A percentile compares a stretch with the other conserved stretches of the same genome.
Conservation (phyloP, 2,113 vertebrate species). For the Siniperca chuatsi region DNA sequence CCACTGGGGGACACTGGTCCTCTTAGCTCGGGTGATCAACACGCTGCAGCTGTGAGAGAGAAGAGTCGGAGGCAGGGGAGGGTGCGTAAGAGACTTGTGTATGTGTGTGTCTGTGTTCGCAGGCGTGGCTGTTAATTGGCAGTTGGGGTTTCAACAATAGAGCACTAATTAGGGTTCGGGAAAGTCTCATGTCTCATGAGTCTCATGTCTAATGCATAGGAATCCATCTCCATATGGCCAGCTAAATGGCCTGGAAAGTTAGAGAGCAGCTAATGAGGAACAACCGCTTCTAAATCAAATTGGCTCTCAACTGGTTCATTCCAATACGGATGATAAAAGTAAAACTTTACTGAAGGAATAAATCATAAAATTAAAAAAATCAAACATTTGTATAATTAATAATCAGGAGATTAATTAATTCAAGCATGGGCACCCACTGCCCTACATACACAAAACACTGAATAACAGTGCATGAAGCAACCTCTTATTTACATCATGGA, state of each 20-base stretch:
- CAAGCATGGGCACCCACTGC: conserved; percentile 53
- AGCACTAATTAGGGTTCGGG: conserved; percentile 73
- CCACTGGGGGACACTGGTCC: conserved; percentile 51
- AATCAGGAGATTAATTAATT: conserved; percentile 66
- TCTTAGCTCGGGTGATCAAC: conserved; percentile 59
- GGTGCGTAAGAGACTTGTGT: conserved; percentile 6
- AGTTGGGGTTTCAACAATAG: conserved; percentile 65
- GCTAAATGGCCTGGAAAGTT: conserved; percentile 67
- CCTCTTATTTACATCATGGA: conserved; percentile 49
- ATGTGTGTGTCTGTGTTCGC: conserved; percentile 38
- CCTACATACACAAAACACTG: conserved; percentile 63
- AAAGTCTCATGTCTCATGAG: conserved; percentile 60
- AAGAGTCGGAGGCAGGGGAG: conserved; percentile 3
- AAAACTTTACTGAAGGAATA: conserved; percentile 66
- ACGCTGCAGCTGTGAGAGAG: conserved; percentile 62
- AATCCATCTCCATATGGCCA: conserved; percentile 70
- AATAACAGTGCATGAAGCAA: conserved; percentile 28
- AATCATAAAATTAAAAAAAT: conserved; percentile 59
- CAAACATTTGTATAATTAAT: conserved; percentile 71
- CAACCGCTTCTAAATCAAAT: conserved; percentile 40
- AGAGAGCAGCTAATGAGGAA: conserved; percentile 65
- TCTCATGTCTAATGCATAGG: conserved; percentile 72
- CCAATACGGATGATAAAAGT: conserved; percentile 19
- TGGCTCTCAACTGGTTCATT: conserved; percentile 32
- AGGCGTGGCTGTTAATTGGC: conserved; percentile 74